Conservation (phyloP, 2,113 vertebrate genomes). For the Muntiacus reevesi region DNA sequence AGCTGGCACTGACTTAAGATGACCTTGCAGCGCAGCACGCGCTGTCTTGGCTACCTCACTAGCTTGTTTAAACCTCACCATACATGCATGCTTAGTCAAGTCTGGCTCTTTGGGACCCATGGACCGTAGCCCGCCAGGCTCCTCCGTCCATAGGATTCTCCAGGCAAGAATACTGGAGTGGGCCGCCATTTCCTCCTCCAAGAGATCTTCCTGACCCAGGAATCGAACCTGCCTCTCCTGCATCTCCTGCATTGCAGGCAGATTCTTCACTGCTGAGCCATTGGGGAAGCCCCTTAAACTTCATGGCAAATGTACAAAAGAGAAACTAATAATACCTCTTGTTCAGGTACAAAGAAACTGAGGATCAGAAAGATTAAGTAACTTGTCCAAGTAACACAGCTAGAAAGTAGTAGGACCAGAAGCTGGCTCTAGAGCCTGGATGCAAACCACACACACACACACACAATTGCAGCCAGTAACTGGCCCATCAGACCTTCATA, state of each 20-base stretch:
- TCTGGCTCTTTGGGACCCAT: not conserved
- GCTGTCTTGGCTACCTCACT: not conserved
- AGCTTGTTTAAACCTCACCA: not conserved
- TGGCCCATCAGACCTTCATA: not conserved
- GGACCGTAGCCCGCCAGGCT: not conserved
- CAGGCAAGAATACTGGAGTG: not conserved
- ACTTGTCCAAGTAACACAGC: not conserved
- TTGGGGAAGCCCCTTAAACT: not conserved
- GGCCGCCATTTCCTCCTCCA: not conserved
- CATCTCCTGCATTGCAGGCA: not conserved
- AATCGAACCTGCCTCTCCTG: not conserved
- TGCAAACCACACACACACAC: not conserved
- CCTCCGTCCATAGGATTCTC: not conserved
- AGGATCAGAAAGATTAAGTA: not conserved
- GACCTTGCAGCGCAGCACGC: fast-evolving
- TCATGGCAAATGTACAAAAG: not conserved
- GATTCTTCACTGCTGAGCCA: not conserved
- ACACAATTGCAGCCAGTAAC: not conserved
- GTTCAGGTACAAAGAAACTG: not conserved
- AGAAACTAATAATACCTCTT: not conserved
- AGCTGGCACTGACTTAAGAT: too few relatives aligned
- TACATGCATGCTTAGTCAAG: not conserved
- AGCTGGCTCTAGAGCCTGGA: not conserved
- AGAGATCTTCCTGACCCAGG: not conserved
- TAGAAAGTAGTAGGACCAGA: not conserved